phyloP scores from a whole-genome alignment of 2,113 vertebrate genomes.

The Gymnogyps californianus region DNA sequence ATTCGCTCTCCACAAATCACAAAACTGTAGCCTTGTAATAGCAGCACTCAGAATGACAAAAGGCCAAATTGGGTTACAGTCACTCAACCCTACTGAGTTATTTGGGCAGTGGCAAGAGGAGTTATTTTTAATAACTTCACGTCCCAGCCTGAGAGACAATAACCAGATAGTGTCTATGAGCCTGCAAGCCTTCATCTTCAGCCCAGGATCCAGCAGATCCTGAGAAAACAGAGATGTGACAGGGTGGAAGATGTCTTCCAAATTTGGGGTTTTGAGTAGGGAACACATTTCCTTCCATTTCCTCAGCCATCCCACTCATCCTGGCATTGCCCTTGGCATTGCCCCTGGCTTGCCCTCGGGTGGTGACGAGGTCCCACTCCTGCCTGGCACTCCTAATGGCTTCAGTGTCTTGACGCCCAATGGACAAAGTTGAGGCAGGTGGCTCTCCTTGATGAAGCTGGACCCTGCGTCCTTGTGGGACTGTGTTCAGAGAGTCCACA shows the following conservation, averaged over 20 bases:
- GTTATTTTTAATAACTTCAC: neutral
- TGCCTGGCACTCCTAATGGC: neutral
- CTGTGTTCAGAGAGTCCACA: neutral
- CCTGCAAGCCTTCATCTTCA: neutral
- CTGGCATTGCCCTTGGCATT: neutral
- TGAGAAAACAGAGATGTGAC: neutral
- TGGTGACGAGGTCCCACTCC: neutral
- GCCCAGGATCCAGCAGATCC: neutral
- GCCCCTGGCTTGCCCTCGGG: neutral
- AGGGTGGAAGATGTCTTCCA: neutral
- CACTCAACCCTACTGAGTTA: constrained; percentile 1
- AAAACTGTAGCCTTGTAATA: neutral
- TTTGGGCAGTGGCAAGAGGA: neutral
- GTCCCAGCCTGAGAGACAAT: neutral
- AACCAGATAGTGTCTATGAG: neutral
- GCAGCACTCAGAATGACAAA: neutral
- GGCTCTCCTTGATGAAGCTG: neutral
- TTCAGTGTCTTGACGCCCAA: neutral
- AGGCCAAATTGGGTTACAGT: neutral
- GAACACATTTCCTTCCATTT: neutral
- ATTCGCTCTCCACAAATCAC: neutral
- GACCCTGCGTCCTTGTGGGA: neutral
- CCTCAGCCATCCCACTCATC: neutral
- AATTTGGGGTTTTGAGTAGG: neutral
- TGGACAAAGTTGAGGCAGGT: neutral